Evolutionary conservation across 92 coral and sea anemone species (phyloP), one percentile per base, ranked within the genome.

Genomic region (Actinernus sp.): DNA sequence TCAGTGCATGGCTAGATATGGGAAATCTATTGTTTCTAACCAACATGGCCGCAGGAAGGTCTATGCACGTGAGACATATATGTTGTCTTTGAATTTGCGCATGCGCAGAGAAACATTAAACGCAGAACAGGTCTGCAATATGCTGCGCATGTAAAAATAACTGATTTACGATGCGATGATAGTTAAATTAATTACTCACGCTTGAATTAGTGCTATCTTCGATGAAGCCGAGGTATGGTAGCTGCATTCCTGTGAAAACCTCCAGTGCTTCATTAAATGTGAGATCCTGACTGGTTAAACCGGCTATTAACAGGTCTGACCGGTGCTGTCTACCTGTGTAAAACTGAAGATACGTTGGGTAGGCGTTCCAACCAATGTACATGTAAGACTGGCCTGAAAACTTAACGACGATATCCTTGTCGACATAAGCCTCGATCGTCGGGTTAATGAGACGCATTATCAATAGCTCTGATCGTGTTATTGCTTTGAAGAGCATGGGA

Each of bases 401-500:
- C 65, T 91, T 91, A 18, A 86, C 92, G 32, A 72, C 71, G 41
- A 91, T 11, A 16, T 89, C 75, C 10, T 69, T 63, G 10, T 71
- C 85, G 27, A 95, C 55, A 53, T 83, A 88, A 49, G 86, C 84
- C 25, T 91, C 95, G 60, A 95, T 36, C 13, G 61, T 12, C 2
- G 99, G 97, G 14, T 62, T 84, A 61, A 88, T 81, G 4, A 95
- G 57, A 3, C 97, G 92, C 59, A 87, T 63, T 5, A 65, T 74
- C 30, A 91, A 71, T 16, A 95, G 54, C n/a, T 83, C 80, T 22
- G 84, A 76, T 26, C 78, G 61, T 55, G 63, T 73, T 17, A 95
- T 59, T 17, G 80, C 80, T 1, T 79, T 39, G 9, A 78, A 50
- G 16, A 93, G 65, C 72, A 53, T 57, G n/a, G 26, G 44, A 10